These are phyloP conservation scores for Peromyscus polionotus DNA, from an alignment of 2,113 vertebrate species.

Conservation along the genomic window DNA sequence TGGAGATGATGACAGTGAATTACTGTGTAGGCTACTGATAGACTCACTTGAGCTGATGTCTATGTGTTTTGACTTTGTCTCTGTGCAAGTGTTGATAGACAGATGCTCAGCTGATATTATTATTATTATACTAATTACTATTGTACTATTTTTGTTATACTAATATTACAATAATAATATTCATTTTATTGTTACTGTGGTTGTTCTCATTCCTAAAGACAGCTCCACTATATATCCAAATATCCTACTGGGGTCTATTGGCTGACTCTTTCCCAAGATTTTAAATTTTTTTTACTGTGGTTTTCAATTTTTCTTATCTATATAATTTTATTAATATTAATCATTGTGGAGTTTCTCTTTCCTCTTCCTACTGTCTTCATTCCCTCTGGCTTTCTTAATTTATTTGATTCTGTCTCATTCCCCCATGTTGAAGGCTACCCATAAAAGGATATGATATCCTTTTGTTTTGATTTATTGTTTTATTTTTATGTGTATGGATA, in stretches of 20 bases:
- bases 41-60: background rate
- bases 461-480: background rate
- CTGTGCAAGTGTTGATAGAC: background rate
- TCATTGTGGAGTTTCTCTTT: background rate
- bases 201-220: background rate
- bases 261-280: background rate
- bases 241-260: background rate
- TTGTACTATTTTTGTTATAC: background rate
- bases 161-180: background rate
- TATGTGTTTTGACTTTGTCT: background rate
- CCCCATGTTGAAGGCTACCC: background rate
- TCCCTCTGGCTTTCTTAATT: background rate
- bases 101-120: background rate
- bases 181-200: background rate
- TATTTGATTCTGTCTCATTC: background rate
- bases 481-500: background rate
- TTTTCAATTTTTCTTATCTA: background rate
- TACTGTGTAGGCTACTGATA: background rate
- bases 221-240: conserved; percentile 9
- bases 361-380: background rate
- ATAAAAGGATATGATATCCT: background rate
- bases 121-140: background rate
- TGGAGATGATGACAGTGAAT: background rate
- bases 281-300: background rate
- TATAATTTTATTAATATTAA: background rate